A percentile compares a stretch with the other conserved stretches of the same genome.
These are phyloP conservation scores for Diorhabda elongata DNA, from an alignment of 1,140 invertebrate species.

Conservation along the genomic window DNA sequence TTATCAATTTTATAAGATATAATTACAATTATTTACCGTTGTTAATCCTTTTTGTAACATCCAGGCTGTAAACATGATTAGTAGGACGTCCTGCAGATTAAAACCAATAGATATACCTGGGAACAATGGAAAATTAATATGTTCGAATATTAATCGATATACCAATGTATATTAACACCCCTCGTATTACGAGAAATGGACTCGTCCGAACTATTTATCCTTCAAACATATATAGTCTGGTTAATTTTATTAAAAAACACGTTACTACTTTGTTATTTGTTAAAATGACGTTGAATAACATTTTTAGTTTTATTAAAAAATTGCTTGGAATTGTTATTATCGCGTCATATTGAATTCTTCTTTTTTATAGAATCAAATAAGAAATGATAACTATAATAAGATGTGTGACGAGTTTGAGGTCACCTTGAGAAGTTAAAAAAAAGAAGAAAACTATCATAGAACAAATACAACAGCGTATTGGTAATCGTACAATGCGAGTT, in stretches of 20 bases:
- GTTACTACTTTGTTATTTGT: background rate
- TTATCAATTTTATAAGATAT: too few species aligned
- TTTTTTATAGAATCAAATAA: too few species aligned
- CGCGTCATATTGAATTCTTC: too few species aligned
- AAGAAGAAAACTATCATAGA: too few species aligned
- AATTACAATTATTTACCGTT: slow-evolving; percentile 17
- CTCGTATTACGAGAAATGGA: background rate
- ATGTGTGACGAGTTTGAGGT: too few species aligned
- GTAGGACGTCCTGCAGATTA: slow-evolving; percentile 28
- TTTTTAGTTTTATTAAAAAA: background rate
- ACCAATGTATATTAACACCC: background rate
- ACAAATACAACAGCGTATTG: too few species aligned
- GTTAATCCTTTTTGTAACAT: slow-evolving; percentile 27
- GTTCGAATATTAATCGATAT: background rate
- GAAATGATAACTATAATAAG: too few species aligned
- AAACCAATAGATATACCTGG: slow-evolving; percentile 27
- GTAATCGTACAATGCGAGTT: too few species aligned
- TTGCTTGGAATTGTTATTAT: too few species aligned
- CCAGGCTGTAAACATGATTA: slow-evolving; percentile 27
- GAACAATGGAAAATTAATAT: slow-evolving; percentile 1
- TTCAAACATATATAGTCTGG: background rate
- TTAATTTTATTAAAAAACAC: background rate
- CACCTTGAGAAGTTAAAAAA: too few species aligned
- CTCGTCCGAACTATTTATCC: background rate
- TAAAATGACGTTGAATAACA: background rate